Evolutionary conservation across 2,888 invertebrate species (phyloP).

Genomic region (Leptura quadrifasciata): DNA sequence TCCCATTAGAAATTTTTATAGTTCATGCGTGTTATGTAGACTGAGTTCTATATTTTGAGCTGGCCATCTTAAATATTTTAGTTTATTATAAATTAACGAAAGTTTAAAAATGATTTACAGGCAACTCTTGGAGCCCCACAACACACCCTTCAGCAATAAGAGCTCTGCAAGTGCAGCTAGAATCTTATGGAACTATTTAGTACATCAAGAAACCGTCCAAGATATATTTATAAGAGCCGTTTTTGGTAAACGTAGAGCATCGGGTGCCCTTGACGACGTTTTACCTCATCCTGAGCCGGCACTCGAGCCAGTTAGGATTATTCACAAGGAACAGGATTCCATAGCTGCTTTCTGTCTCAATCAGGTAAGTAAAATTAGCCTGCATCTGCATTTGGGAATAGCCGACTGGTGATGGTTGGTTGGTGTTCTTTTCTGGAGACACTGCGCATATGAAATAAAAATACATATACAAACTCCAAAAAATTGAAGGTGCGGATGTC

Average conservation of each 20-base stretch:
- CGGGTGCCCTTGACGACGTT: slow-evolving; percentile 75
- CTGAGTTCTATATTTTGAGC: no score
- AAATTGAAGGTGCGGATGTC: no score
- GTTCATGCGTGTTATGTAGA: no score
- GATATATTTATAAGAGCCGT: slow-evolving; percentile 96
- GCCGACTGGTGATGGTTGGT: no score
- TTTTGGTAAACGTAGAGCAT: slow-evolving; percentile 86
- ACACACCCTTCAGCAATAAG: slow-evolving; percentile 92
- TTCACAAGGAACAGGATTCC: slow-evolving; percentile 99
- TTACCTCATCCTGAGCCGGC: slow-evolving; percentile 71
- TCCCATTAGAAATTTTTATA: no score
- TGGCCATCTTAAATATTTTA: background rate
- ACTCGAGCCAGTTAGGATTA: slow-evolving; percentile 92
- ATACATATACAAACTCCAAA: no score
- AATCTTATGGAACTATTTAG: slow-evolving; percentile 94
- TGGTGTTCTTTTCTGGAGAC: no score
- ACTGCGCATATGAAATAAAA: no score
- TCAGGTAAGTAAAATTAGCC: slow-evolving; percentile 77
- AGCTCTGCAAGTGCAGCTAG: slow-evolving; percentile 85
- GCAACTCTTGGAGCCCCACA: slow-evolving; percentile 92
- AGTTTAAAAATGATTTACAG: slow-evolving; percentile 70
- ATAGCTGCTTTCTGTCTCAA: slow-evolving; percentile 98
- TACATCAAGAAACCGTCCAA: slow-evolving; percentile 93
- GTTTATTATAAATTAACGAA: background rate
- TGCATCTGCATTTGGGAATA: background rate